Conservation (phyloP, 1,140 invertebrate species). For the Gryllus bimaculatus region DNA sequence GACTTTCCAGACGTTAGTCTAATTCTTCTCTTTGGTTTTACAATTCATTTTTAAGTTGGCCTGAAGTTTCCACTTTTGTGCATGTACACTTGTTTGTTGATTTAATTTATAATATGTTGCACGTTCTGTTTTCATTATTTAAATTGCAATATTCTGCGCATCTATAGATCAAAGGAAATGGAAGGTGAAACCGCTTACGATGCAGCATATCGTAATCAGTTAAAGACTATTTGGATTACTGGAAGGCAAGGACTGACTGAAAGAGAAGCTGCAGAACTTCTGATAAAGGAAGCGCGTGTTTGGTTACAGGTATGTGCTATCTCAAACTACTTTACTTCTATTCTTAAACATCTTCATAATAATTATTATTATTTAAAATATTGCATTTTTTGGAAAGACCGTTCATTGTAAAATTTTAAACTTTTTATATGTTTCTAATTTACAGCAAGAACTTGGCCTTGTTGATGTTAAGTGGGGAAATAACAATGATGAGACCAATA, state of each 20-base stretch:
- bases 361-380: conserved; percentile 8
- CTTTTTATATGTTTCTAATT: conserved; percentile 18
- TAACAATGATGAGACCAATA: neutral
- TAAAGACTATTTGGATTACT: conserved; percentile 68
- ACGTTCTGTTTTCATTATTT: neutral
- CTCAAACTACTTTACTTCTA: conserved; percentile 9
- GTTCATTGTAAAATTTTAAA: conserved; percentile 6
- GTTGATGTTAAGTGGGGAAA: conserved; percentile 35
- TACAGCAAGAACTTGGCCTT: conserved; percentile 43
- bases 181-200: conserved; percentile 61
- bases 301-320: conserved; percentile 43
- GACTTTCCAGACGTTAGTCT: conserved; percentile 63
- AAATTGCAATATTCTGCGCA: neutral
- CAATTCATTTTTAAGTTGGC: neutral
- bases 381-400: neutral
- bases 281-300: conserved; percentile 71
- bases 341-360: neutral
- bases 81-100: neutral
- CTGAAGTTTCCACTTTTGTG: neutral
- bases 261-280: conserved; percentile 64
- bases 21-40: neutral
- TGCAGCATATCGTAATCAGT: conserved; percentile 52
- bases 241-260: conserved; percentile 73
- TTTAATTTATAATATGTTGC: neutral
- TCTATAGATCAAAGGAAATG: conserved; percentile 42